phyloP scores from a whole-genome alignment of 1,140 invertebrate genomes.

The Eulimnadia texana region DNA sequence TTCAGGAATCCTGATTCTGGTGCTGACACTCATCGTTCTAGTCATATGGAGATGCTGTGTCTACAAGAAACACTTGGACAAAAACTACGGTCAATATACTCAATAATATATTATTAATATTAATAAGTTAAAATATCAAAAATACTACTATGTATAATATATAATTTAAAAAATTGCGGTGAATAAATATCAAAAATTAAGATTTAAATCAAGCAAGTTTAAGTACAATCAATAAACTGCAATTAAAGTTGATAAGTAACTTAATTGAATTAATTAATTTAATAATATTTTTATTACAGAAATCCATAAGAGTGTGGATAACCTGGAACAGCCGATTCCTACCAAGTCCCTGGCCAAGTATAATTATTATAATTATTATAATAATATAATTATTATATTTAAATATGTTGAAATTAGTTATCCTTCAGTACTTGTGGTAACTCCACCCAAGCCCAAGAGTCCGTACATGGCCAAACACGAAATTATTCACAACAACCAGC shows the following conservation, averaged over 20 bases:
- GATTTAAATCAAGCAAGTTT: too few species aligned
- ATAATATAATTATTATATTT: neutral
- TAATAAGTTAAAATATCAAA: neutral
- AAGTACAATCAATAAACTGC: too few species aligned
- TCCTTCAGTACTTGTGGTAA: neutral
- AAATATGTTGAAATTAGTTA: neutral
- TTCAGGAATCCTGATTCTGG: slow-evolving; percentile 33
- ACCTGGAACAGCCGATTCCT: neutral
- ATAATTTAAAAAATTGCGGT: too few species aligned
- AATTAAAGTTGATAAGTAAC: too few species aligned
- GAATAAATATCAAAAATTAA: too few species aligned
- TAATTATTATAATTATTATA: neutral
- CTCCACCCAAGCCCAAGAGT: neutral
- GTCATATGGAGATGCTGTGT: slow-evolving; percentile 37
- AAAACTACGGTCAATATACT: slow-evolving; percentile 34
- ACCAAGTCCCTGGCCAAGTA: neutral
- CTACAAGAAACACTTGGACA: slow-evolving; percentile 30
- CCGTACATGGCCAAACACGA: neutral
- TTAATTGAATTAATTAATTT: too few species aligned
- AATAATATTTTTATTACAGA: neutral
- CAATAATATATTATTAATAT: neutral
- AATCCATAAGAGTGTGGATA: neutral
- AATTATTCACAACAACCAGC: neutral
- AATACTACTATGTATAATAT: too few species aligned
- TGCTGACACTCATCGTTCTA: slow-evolving; percentile 31